These are phyloP conservation scores for Maniola jurtina DNA, from an alignment of 1,140 invertebrate species.

Conservation along the genomic window DNA sequence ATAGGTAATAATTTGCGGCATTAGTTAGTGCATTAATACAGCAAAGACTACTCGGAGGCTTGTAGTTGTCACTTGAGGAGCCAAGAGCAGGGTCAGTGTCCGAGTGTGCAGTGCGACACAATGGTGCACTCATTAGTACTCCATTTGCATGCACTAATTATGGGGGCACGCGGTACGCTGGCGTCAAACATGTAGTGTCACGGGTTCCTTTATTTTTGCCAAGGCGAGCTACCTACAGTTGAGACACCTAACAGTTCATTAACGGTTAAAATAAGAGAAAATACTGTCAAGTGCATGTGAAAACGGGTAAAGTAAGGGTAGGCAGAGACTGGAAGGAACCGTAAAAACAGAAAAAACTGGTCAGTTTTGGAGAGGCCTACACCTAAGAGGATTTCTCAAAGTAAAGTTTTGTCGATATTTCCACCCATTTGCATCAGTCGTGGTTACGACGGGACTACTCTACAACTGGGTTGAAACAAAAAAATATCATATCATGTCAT, in stretches of 20 bases:
- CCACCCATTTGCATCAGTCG: too few relatives aligned
- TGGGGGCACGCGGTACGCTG: conserved; percentile 35
- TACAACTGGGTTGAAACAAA: too few relatives aligned
- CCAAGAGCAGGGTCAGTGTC: conserved; percentile 21
- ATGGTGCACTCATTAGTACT: conserved; percentile 47
- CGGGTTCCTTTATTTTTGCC: conserved; percentile 14
- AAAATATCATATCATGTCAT: too few relatives aligned
- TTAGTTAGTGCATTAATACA: neutral
- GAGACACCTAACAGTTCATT: neutral
- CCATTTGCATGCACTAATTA: conserved; percentile 54
- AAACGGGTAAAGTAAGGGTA: too few relatives aligned
- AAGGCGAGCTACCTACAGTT: neutral
- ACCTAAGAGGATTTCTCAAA: too few relatives aligned
- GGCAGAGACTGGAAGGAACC: too few relatives aligned
- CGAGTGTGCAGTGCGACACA: conserved; percentile 16
- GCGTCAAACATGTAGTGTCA: conserved; percentile 20
- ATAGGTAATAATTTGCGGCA: too few relatives aligned
- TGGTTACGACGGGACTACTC: too few relatives aligned
- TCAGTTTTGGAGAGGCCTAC: too few relatives aligned
- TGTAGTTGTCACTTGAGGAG: neutral
- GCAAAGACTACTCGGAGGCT: neutral
- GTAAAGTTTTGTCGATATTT: too few relatives aligned
- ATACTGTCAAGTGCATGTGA: too few relatives aligned
- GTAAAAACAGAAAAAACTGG: too few relatives aligned
- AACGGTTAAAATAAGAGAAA: neutral